Conservation (phyloP, 64 coral and sea anemone species). For the Montipora sp. region DNA sequence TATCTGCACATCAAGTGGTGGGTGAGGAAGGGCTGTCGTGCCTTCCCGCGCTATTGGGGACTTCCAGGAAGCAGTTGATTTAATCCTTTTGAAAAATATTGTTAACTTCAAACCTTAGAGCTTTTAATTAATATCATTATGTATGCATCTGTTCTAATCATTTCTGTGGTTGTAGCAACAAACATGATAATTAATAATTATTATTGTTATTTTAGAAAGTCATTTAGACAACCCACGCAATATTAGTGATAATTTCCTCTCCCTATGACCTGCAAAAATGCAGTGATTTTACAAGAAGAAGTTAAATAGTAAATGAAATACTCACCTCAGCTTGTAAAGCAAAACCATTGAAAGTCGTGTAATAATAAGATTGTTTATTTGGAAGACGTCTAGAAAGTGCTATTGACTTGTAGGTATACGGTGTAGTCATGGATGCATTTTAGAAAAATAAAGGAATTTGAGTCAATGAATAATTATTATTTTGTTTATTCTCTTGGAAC, state of each 20-base stretch:
- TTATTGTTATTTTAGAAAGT: no score
- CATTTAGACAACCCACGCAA: no score
- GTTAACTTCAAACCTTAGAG: background rate
- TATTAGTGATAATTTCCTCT: background rate
- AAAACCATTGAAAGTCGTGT: background rate
- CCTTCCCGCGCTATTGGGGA: slow-evolving; percentile 67
- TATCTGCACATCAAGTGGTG: slow-evolving; percentile 73
- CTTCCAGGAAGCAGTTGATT: slow-evolving; percentile 33
- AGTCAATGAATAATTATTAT: background rate
- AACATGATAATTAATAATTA: background rate
- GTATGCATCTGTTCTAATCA: no score
- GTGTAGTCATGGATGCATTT: background rate
- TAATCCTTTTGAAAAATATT: background rate
- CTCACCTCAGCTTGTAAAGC: background rate
- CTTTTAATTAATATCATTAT: background rate
- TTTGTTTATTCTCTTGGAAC: no score
- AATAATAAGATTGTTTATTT: background rate
- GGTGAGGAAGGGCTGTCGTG: slow-evolving; percentile 58
- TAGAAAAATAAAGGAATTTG: background rate
- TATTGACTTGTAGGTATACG: background rate
- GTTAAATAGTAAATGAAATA: background rate
- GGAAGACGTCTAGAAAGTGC: background rate
- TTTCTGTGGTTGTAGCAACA: no score
- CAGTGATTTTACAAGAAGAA: background rate
- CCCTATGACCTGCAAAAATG: background rate